phyloP scores from a whole-genome alignment of 2,797 vertebrate species.

The Menidia menidia region DNA sequence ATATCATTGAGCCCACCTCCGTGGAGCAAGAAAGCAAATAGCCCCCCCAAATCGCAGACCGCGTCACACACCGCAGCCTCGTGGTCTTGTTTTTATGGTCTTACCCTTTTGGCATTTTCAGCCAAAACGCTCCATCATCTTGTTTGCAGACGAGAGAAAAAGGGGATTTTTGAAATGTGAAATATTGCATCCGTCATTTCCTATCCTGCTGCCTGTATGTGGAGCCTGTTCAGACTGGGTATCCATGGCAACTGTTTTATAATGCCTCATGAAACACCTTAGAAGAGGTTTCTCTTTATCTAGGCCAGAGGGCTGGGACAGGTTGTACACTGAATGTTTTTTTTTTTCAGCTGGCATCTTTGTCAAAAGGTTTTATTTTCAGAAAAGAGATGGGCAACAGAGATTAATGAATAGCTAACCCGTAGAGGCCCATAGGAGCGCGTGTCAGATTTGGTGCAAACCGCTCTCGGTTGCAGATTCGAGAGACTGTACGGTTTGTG shows the following conservation, averaged over 20 bases:
- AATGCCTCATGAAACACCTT: conserved; percentile 81
- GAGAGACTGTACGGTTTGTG: conserved; percentile 4
- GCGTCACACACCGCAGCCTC: conserved; percentile 16
- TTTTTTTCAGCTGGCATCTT: conserved; percentile 28
- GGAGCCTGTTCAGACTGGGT: conserved; percentile 76
- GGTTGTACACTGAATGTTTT: conserved; percentile 22
- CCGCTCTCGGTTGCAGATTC: conserved; percentile 13
- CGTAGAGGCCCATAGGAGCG: conserved; percentile 18
- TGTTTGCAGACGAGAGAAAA: conserved; percentile 28
- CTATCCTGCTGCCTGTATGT: conserved; percentile 73
- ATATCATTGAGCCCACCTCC: conserved; percentile 65
- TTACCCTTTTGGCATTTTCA: conserved; percentile 58
- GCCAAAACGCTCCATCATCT: conserved; percentile 29
- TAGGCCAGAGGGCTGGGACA: conserved; percentile 63
- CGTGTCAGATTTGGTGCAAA: conserved; percentile 19
- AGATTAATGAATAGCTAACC: conserved; percentile 30
- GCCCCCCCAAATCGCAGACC: conserved; percentile 35
- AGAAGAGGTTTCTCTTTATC: conserved; percentile 77
- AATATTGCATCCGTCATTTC: conserved; percentile 81
- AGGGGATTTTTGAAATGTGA: conserved; percentile 49
- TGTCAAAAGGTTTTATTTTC: conserved; percentile 25
- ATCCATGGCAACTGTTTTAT: conserved; percentile 85
- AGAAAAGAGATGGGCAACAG: conserved; percentile 14
- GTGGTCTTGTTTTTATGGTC: conserved; percentile 36
- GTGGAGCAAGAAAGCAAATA: conserved; percentile 59